Percentiles rank a stretch among this genome's conserved stretches.
Evolutionary conservation across 2,888 invertebrate genomes (phyloP).

Genomic region (Asteroscopus sphinx): DNA sequence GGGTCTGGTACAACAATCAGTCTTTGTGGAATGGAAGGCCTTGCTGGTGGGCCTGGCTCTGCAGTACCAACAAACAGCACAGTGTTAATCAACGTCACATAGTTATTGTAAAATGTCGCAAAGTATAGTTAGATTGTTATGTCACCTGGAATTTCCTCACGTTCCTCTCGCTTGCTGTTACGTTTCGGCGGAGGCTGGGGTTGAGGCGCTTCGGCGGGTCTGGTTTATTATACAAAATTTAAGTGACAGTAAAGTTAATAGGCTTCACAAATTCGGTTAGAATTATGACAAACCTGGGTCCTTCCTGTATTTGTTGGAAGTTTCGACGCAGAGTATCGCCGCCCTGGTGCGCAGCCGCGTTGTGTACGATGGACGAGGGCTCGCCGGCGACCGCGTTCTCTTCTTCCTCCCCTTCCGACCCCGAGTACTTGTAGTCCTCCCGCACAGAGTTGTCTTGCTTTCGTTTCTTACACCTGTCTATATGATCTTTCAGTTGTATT

Average conservation of each 20-base stretch:
- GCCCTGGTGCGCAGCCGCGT: constrained; percentile 92
- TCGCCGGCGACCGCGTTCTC: constrained; percentile 97
- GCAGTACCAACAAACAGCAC: constrained; percentile 69
- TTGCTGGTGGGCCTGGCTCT: constrained; percentile 96
- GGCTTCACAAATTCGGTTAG: constrained; percentile 36
- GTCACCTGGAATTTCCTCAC: constrained; percentile 90
- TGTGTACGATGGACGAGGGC: constrained; percentile 98
- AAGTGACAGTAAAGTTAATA: constrained; percentile 40
- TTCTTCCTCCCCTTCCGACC: constrained; percentile 99
- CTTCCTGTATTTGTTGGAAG: constrained; percentile 99
- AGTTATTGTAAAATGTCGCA: constrained; percentile 47
- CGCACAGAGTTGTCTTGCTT: constrained; percentile 95
- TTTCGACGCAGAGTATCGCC: constrained; percentile 99
- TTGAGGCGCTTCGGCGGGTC: constrained; percentile 90
- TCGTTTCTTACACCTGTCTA: constrained; percentile 98
- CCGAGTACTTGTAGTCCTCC: constrained; percentile 96
- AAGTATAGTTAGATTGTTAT: constrained; percentile 55
- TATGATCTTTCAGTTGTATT: constrained; percentile 99
- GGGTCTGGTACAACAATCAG: constrained; percentile 97
- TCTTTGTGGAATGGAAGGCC: constrained; percentile 97
- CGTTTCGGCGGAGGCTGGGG: constrained; percentile 91
- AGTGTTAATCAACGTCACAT: constrained; percentile 44
- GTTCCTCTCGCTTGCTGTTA: constrained; percentile 88
- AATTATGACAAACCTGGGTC: constrained; percentile 75
- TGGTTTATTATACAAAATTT: constrained; percentile 86